Percentiles rank a stretch among this genome's conserved stretches.
phyloP scores from a whole-genome alignment of 2,113 vertebrate species.

The Zapus hudsonius region DNA sequence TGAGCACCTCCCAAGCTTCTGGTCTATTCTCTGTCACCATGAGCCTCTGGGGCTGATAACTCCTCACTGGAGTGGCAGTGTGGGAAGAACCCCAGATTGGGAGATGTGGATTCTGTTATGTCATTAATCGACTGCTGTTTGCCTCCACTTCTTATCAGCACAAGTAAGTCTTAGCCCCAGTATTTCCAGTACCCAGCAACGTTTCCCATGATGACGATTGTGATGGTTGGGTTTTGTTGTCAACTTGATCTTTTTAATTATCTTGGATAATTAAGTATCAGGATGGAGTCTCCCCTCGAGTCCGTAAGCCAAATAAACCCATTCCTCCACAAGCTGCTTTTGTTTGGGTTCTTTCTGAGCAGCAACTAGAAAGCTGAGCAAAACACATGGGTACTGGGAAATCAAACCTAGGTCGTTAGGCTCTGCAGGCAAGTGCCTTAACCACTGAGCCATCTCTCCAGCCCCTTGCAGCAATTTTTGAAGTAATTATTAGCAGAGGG shows the following conservation, averaged over 20 bases:
- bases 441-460: no score
- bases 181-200: neutral
- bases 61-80: neutral
- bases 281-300: neutral
- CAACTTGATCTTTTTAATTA: no score
- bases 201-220: neutral
- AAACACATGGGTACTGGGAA: neutral
- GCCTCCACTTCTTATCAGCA: neutral
- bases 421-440: neutral
- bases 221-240: no score
- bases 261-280: neutral
- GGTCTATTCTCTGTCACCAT: neutral
- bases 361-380: no score
- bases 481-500: neutral
- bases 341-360: no score
- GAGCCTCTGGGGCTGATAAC: neutral
- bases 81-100: neutral
- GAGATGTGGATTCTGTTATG: neutral
- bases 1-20: no score
- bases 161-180: neutral
- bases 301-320: no score
- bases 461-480: conserved; percentile 6
- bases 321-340: no score
- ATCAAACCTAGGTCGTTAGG: neutral
- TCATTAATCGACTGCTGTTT: neutral